Base-by-base conservation (phyloP, 2,113 vertebrate species). In the Machaerirhynchus nigripectus region DNA sequence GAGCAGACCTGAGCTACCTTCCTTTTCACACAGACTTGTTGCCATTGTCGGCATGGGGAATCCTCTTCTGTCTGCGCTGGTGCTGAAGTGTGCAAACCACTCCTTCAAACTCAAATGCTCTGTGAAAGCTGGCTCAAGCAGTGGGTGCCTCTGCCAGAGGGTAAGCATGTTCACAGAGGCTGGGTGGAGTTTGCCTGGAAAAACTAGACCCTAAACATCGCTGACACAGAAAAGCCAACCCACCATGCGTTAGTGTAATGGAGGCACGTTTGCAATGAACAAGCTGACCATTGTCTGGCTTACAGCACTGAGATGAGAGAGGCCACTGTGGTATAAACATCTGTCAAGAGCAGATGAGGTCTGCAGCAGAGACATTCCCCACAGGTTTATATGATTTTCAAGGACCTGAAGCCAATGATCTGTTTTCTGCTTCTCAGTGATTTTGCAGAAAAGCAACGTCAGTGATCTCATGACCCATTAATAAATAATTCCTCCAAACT, bases 321-420 rank as follows among this genome's bases (percentile, higher is more conserved):
- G 82, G 82, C 85, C 83, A 56, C 76, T 78, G 56, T 49, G 35
- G 49, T 78, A 67, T 86, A 96, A 95, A 96, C 82, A 94, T 64
- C 65, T 92, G 84, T 81, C 60, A 84, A 89, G 64, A 90, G 65
- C 60, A 90, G 87, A 90, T 47, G 71, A 81, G 56, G 30, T 44
- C 16, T 90, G 68, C 59, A 84, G 37, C 44, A 83, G 76, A 88
- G 82, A 84, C 60, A 86, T 75, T 81, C 64, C 85, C 76, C 49
- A 67, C 27, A 93, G 73, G 76, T 94, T 95, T 95, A 61, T 60
- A 71, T 56, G 53, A 84, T 94, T 95, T 94, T 96, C 71, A 93
- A 86, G 76, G 84, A 87, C 87, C 78, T 30, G 49, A 95, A 68
- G 85, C n/a, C n/a, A 95, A 52, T 28, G 63, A 52, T 79, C 71